These are phyloP conservation scores for Lucilia sericata DNA, from an alignment of 1,140 invertebrate species.

Conservation along the genomic window DNA sequence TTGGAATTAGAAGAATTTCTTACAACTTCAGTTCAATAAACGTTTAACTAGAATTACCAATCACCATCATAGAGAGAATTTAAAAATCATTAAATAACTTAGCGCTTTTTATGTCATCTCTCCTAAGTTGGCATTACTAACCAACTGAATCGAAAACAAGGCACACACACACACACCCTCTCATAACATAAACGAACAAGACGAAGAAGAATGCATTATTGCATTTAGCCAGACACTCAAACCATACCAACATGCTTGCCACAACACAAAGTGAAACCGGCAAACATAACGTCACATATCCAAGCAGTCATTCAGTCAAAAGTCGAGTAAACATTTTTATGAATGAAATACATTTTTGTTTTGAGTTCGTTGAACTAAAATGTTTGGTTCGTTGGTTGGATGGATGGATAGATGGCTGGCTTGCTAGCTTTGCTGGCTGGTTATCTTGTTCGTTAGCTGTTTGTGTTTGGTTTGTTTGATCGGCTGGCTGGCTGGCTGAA, in stretches of 20 bases:
- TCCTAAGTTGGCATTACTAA: slow-evolving; percentile 2
- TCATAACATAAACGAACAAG: too few species aligned
- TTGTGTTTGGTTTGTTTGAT: slow-evolving; percentile 34
- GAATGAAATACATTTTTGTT: slow-evolving; percentile 47
- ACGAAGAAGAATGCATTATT: too few species aligned
- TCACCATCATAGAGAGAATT: too few species aligned
- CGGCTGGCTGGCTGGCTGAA: not conserved
- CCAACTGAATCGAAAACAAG: not conserved
- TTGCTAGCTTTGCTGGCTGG: too few species aligned
- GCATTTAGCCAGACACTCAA: not conserved
- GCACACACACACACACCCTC: not conserved
- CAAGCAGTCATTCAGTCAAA: slow-evolving; percentile 15
- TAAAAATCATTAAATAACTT: too few species aligned
- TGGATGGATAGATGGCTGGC: slow-evolving; percentile 37
- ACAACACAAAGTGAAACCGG: too few species aligned
- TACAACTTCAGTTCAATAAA: too few species aligned
- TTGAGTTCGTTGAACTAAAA: slow-evolving; percentile 46
- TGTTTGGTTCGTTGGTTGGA: slow-evolving; percentile 27
- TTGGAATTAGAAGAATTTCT: too few species aligned
- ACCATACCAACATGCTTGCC: not conserved
- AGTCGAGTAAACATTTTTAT: slow-evolving; percentile 50
- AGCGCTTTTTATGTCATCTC: too few species aligned
- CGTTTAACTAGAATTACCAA: too few species aligned
- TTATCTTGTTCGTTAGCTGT: slow-evolving; percentile 32
- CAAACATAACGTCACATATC: not conserved